phyloP scores from a whole-genome alignment of 2,888 invertebrate species.

The Lamproptera curius region DNA sequence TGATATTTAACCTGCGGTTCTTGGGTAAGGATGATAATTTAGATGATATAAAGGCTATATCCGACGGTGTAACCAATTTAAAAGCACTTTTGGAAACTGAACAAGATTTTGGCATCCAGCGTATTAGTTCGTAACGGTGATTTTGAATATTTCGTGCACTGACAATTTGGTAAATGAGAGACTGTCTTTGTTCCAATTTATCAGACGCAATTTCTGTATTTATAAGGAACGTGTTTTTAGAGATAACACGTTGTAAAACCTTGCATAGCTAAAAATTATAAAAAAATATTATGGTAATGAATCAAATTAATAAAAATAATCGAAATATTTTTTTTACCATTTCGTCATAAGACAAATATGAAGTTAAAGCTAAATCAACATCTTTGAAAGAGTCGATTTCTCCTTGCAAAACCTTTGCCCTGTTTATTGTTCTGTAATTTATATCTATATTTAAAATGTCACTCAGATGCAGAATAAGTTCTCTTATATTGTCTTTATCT shows the following conservation, averaged over 20 bases:
- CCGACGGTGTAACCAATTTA: constrained; percentile 32
- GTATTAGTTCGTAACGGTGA: constrained; percentile 28
- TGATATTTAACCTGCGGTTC: constrained; percentile 34
- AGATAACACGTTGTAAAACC: constrained; percentile 28
- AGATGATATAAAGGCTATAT: constrained; percentile 30
- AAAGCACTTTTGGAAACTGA: constrained; percentile 30
- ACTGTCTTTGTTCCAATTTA: constrained; percentile 23
- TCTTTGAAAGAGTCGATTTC: constrained; percentile 19
- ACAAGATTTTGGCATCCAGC: constrained; percentile 32
- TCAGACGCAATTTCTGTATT: constrained; percentile 27
- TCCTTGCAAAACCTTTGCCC: constrained; percentile 19
- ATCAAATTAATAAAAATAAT: background rate
- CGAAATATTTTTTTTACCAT: constrained; percentile 28
- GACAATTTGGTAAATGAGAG: constrained; percentile 30
- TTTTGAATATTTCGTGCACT: constrained; percentile 28
- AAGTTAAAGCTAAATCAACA: constrained; percentile 30
- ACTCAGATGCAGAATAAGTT: constrained; percentile 23
- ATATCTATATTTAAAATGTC: constrained; percentile 25
- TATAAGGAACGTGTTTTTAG: constrained; percentile 33
- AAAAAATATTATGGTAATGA: background rate
- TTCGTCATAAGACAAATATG: constrained; percentile 32
- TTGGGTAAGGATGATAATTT: constrained; percentile 30
- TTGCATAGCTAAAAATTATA: constrained; percentile 35
- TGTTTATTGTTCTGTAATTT: constrained; percentile 22
- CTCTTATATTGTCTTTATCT: constrained; percentile 20